Evolutionary conservation across 2,888 invertebrate genomes (phyloP).

Genomic region (Pseudeuparius sepicola): DNA sequence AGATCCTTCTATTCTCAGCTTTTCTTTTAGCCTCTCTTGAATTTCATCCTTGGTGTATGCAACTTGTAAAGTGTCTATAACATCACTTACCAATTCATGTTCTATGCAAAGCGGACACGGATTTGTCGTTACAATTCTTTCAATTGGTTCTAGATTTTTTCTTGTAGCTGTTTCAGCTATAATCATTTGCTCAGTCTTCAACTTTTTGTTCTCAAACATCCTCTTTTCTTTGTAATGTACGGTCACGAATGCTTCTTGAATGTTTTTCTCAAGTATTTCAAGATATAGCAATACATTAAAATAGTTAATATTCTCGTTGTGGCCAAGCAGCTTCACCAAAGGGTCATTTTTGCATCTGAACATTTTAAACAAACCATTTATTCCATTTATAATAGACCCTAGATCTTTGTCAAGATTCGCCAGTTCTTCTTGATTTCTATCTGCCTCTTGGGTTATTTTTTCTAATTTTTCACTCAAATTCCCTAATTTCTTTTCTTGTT

Average conservation of each 20-base stretch:
- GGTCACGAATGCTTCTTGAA: constrained; percentile 53
- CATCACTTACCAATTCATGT: constrained; percentile 42
- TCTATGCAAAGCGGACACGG: constrained; percentile 47
- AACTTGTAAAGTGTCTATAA: constrained; percentile 38
- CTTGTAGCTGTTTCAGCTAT: constrained; percentile 25
- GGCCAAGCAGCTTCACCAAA: constrained; percentile 46
- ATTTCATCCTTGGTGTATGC: constrained; percentile 36
- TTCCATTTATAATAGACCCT: constrained; percentile 40
- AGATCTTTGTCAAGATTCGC: constrained; percentile 32
- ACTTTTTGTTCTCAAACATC: constrained; percentile 25
- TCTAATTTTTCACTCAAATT: constrained; percentile 41
- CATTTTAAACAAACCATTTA: constrained; percentile 47
- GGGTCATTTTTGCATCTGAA: constrained; percentile 66
- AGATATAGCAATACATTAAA: constrained; percentile 74
- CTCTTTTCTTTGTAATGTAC: constrained; percentile 37
- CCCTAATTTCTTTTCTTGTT: constrained; percentile 52
- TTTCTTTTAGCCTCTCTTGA: constrained; percentile 31
- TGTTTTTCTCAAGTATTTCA: constrained; percentile 69
- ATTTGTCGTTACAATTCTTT: constrained; percentile 38
- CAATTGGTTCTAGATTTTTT: constrained; percentile 34
- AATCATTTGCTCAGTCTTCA: constrained; percentile 32
- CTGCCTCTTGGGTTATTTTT: constrained; percentile 13
- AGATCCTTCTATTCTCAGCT: constrained; percentile 34
- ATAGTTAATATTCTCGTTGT: constrained; percentile 59
- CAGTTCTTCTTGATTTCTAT: constrained; percentile 23